phyloP scores from a whole-genome alignment of 2,888 invertebrate genomes.

The Pheosia tremula region DNA sequence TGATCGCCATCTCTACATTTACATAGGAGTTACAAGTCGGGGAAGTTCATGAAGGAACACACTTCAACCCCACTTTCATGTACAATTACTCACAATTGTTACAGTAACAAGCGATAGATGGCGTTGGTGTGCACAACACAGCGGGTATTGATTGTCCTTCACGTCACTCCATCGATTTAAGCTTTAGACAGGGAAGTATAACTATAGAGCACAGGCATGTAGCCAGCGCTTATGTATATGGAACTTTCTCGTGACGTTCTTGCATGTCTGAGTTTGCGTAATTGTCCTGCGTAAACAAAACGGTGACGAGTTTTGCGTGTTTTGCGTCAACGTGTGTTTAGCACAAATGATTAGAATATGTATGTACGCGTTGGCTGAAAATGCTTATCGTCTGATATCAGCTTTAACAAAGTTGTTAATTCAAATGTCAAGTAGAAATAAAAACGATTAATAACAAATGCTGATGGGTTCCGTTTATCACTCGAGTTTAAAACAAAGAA shows the following conservation, averaged over 20 bases:
- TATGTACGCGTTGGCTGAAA: neutral
- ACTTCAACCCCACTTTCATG: conserved; percentile 1
- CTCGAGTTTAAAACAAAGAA: neutral
- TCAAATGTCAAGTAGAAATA: neutral
- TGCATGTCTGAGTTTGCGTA: conserved; percentile 43
- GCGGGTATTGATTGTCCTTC: conserved; percentile 5
- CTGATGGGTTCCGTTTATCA: no score
- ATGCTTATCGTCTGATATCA: neutral
- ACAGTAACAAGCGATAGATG: neutral
- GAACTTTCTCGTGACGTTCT: conserved; percentile 53
- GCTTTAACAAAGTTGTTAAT: conserved; percentile 1
- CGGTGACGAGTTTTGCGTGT: conserved; percentile 31
- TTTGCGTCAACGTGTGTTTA: neutral
- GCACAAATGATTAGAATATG: neutral
- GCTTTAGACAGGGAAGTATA: conserved; percentile 1
- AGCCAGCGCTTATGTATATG: conserved; percentile 25
- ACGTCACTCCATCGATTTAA: conserved; percentile 32
- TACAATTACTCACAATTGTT: neutral
- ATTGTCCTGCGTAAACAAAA: conserved; percentile 38
- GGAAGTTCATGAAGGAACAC: neutral
- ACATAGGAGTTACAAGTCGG: neutral
- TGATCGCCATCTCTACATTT: conserved; percentile 13
- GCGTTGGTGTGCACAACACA: neutral
- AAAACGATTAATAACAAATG: neutral
- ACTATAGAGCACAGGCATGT: conserved; percentile 1